Evolutionary conservation across 2,797 vertebrate genomes (phyloP), one percentile per base, ranked within the genome.

Genomic region (Acridotheres tristis): DNA sequence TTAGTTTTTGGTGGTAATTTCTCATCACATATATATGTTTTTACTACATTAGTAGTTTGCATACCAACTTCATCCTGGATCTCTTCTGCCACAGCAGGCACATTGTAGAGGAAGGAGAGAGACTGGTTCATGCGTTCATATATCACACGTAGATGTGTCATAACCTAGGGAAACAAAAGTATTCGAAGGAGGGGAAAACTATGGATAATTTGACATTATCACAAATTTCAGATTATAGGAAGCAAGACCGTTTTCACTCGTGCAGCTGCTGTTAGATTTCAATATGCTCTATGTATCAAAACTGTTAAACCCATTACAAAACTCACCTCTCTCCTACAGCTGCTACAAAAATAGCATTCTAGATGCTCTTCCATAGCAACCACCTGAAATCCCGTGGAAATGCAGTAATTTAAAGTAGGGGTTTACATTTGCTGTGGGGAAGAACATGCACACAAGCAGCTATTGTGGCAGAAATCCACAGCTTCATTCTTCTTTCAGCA

Each of bases 61-160:
- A 97, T 96, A 99, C 99, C 99, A 6, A 99, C 99, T 99, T 99
- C 99, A 96, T 99, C 99, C 97, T 99, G 99, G 97, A 99, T 99
- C 81, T 99, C 99, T 50, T 99, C 99, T 2, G 99, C 98, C 85
- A 99, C 98, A 0, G 98, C 98, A 13, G 99, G 99, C 7, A 99
- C 99, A 30, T 99, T 99, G 98, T 99, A 99, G 77, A 99, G 99
- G 76, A 99, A 98, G 34, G 98, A 99, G 74, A 99, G 98, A 90
- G 99, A 99, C 98, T 99, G 99, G 97, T 99, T 99, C 99, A 99
- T 99, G 63, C 99, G 98, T 93, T 99, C 99, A 54, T 99, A 99
- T 72, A 99, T 99, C 93, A 99, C 99, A 50, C 99, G 99, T 93
- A 99, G 98, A 96, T 99, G 99, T 57, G 99, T 99, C 98, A 99